phyloP scores from a whole-genome alignment of 2,113 vertebrate species.

The Trematocara macrostoma region DNA sequence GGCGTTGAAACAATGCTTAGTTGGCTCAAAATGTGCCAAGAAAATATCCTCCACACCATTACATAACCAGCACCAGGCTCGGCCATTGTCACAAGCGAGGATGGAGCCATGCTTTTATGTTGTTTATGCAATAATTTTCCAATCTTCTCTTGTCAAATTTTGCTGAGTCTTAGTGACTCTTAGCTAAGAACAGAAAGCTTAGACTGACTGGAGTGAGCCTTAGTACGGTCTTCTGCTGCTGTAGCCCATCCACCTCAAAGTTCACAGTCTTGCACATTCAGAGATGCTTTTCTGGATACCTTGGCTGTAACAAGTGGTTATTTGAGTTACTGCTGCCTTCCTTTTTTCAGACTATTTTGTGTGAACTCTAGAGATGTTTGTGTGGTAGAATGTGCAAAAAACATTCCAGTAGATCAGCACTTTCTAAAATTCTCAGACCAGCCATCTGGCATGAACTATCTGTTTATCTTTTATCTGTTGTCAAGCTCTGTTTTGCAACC shows the following conservation, averaged over 20 bases:
- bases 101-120: neutral
- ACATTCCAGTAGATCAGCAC: neutral
- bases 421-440: neutral
- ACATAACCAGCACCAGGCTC: neutral
- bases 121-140: neutral
- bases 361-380: neutral
- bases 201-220: neutral
- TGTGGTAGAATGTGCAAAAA: neutral
- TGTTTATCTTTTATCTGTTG: neutral
- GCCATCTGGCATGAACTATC: neutral
- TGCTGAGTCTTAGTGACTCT: neutral
- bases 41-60: neutral
- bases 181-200: neutral
- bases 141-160: neutral
- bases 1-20: neutral
- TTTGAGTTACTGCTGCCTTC: neutral
- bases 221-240: neutral
- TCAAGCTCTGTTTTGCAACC: neutral
- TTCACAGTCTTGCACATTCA: neutral
- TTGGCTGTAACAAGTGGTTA: neutral
- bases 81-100: neutral
- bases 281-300: neutral
- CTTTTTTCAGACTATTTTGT: neutral
- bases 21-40: neutral
- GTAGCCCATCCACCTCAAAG: neutral